These are phyloP conservation scores for Neomonachus schauinslandi DNA, from an alignment of 2,113 vertebrate genomes.

Conservation along the genomic window DNA sequence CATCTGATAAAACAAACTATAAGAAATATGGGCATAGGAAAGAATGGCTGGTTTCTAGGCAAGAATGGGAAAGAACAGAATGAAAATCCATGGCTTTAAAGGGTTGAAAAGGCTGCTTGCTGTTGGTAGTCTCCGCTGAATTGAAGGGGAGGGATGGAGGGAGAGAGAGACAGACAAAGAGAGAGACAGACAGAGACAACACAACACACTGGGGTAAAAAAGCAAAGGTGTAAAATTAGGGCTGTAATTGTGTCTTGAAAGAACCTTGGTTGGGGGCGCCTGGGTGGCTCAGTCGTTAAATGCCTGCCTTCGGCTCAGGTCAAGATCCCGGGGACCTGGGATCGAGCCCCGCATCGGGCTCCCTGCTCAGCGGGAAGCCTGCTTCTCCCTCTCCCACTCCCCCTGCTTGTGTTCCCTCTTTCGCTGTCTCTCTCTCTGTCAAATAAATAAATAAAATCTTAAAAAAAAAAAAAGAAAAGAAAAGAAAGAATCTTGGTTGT, in stretches of 20 bases:
- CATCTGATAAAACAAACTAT: not conserved
- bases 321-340: too few relatives aligned
- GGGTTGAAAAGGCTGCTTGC: not conserved
- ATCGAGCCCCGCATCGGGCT: too few relatives aligned
- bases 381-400: too few relatives aligned
- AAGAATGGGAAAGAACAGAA: not conserved
- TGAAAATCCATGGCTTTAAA: not conserved
- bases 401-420: too few relatives aligned
- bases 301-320: too few relatives aligned
- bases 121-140: not conserved
- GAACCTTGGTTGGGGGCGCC: not conserved
- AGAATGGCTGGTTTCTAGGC: not conserved
- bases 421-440: too few relatives aligned
- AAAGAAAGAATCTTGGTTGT: not conserved
- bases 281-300: too few relatives aligned
- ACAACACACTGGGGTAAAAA: not conserved
- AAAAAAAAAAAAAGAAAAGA: too few relatives aligned
- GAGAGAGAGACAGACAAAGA: not conserved
- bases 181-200: not conserved
- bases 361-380: too few relatives aligned
- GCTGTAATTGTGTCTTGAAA: not conserved
- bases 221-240: not conserved
- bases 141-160: accelerated
- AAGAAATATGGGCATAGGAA: not conserved
- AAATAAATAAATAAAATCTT: too few relatives aligned